These are phyloP conservation scores for Pseudopodoces humilis DNA, from an alignment of 2,113 vertebrate species.

Conservation along the genomic window DNA sequence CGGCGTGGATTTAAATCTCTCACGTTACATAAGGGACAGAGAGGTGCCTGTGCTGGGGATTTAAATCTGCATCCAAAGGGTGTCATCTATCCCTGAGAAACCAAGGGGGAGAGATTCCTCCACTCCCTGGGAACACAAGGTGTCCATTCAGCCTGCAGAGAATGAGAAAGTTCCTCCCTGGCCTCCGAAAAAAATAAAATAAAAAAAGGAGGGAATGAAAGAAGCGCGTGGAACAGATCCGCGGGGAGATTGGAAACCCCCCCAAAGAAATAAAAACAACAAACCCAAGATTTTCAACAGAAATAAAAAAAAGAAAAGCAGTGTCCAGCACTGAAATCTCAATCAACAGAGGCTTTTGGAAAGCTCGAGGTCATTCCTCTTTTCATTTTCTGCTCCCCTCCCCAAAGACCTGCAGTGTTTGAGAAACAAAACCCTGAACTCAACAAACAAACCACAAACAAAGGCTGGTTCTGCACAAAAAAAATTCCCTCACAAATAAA, in stretches of 20 bases:
- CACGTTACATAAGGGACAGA: conserved; percentile 75
- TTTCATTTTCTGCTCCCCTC: not conserved
- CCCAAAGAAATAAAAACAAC: not conserved
- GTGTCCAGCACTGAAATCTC: conserved; percentile 18
- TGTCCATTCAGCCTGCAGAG: conserved; percentile 46
- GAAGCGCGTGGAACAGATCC: not conserved
- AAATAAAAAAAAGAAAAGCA: not conserved
- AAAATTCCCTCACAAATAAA: not conserved
- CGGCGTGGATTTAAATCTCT: conserved; percentile 22
- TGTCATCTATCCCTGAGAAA: conserved; percentile 80
- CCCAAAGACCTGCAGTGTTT: not conserved
- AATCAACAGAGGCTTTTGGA: not conserved
- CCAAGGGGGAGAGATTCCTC: conserved; percentile 56
- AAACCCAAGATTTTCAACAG: not conserved
- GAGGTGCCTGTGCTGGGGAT: conserved; percentile 70
- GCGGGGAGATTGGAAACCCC: conserved; percentile 10
- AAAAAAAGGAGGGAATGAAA: not conserved
- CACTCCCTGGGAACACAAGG: conserved; percentile 63
- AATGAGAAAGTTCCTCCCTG: conserved; percentile 44
- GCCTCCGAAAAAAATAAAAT: not conserved
- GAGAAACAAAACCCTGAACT: not conserved
- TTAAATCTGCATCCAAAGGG: conserved; percentile 12
- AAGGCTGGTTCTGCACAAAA: not conserved
- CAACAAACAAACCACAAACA: not conserved
- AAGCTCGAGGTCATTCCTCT: conserved; percentile 13